Evolutionary conservation across 2,797 vertebrate genomes (phyloP), one percentile per base, ranked within the genome.

Genomic region (Paramormyrops hopkinsi): DNA sequence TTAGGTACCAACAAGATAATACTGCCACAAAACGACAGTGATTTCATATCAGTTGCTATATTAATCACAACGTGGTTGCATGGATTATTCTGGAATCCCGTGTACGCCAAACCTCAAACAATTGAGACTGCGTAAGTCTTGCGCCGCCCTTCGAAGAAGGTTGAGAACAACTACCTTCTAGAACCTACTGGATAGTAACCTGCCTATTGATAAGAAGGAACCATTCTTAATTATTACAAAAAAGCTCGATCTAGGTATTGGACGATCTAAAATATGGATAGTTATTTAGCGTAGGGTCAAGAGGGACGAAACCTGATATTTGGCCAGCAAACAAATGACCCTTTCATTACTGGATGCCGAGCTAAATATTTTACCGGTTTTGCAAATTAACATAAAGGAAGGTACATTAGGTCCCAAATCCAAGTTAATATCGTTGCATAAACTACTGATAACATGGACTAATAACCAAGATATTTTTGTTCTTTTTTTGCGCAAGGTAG

Each of bases 131-230:
- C 88, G 22, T 59, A 76, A 46, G 8, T 0, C 12, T 5, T 48
- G 50, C 94, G 90, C 96, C 96, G 88, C 93, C 96, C 96, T 88
- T 88, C 29, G 97, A 94, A 89, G 25, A 1, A 0, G 2, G 0
- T 0, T 9, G 4, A 3, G 5, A 92, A 91, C 33, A 25, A 7
- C 93, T 88, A 2, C 87, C 69, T 98, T 97, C 97, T 97, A 97
- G 97, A 97, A 97, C 65, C 90, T 97, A 96, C 97, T 86, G 94
- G 91, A 90, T 53, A 53, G 46, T 69, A 44, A 82, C 41, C 33
- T 14, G 17, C 11, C 17, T 82, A 82, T 82, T 46, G 76, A 79
- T 8, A 79, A 46, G 41, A 8, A 46, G 41, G 14, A 82, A 11
- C 17, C 76, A 82, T 44, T 44, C 29, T 82, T 82, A 76, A 76